Evolutionary conservation across 2,888 invertebrate genomes (phyloP).

Genomic region (Galeruca laticollis): DNA sequence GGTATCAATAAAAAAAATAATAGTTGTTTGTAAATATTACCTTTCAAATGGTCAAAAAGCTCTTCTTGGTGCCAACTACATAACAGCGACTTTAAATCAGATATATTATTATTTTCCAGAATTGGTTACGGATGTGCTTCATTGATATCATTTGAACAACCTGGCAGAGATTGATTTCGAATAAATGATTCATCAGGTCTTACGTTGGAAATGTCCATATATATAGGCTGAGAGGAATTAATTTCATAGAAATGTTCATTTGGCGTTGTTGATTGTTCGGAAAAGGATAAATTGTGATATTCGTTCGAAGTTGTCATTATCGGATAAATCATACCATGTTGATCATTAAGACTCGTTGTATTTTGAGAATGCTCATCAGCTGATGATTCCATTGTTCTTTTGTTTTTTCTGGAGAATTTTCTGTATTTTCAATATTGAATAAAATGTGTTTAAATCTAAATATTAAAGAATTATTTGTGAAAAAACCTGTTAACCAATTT

Average conservation of each 20-base stretch:
- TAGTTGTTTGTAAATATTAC: no score
- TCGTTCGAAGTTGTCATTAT: slow-evolving; percentile 5
- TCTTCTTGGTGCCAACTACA: no score
- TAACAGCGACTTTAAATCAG: no score
- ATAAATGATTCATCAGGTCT: slow-evolving; percentile 9
- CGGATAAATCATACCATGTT: slow-evolving; percentile 5
- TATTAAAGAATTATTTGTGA: no score
- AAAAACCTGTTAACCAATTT: background rate
- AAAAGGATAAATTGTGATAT: slow-evolving; percentile 19
- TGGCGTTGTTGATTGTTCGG: slow-evolving; percentile 14
- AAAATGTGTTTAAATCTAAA: no score
- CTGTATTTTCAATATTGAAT: background rate
- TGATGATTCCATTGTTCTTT: slow-evolving; percentile 11
- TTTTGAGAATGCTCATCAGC: slow-evolving; percentile 16
- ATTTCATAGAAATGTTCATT: no score
- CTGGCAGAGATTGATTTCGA: slow-evolving; percentile 3
- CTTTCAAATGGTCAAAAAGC: no score
- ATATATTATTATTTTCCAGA: no score
- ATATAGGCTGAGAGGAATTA: slow-evolving; percentile 17
- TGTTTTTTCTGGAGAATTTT: slow-evolving; percentile 3
- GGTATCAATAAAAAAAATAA: no score
- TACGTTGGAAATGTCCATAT: slow-evolving; percentile 1
- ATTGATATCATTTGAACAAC: slow-evolving; percentile 9
- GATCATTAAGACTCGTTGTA: slow-evolving; percentile 16
- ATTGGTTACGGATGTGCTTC: background rate